A percentile compares a stretch with the other conserved stretches of the same genome.
Evolutionary conservation across 2,888 invertebrate genomes (phyloP).

Genomic region (Cerceris rybyensis): DNA sequence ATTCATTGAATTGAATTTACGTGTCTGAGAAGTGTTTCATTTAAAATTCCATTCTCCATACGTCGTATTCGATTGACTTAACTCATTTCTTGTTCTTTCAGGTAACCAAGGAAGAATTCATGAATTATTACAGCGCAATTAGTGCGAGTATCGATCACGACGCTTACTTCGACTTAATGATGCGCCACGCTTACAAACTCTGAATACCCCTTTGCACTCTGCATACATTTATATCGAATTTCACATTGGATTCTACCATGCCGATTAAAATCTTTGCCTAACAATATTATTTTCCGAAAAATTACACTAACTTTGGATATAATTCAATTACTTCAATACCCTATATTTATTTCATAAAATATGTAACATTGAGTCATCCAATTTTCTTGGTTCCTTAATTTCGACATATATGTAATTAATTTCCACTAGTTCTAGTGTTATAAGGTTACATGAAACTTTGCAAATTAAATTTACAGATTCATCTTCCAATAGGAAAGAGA

Average conservation of each 20-base stretch:
- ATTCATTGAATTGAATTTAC: not conserved
- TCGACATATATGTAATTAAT: not conserved
- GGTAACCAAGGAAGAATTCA: slow-evolving; percentile 96
- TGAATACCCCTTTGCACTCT: slow-evolving; percentile 80
- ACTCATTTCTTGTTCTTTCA: slow-evolving; percentile 80
- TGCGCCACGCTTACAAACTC: slow-evolving; percentile 95
- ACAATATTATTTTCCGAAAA: no score
- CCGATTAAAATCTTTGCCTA: no score
- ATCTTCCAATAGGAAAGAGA: no score
- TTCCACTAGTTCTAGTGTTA: not conserved
- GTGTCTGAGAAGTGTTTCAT: not conserved
- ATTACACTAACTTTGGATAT: no score
- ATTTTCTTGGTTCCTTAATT: not conserved
- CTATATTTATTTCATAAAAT: no score
- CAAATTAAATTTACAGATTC: not conserved
- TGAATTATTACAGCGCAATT: slow-evolving; percentile 96
- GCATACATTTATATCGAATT: no score
- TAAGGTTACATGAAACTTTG: not conserved
- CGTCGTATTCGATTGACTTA: slow-evolving; percentile 1
- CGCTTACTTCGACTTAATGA: slow-evolving; percentile 96
- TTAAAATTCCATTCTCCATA: not conserved
- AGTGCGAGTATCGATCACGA: slow-evolving; percentile 98
- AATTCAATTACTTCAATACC: no score
- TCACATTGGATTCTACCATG: no score
- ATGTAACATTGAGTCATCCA: no score